Percentiles rank a stretch among this genome's conserved stretches.
phyloP scores from a whole-genome alignment of 2,888 invertebrate genomes.

The Nemoura dubitans region DNA sequence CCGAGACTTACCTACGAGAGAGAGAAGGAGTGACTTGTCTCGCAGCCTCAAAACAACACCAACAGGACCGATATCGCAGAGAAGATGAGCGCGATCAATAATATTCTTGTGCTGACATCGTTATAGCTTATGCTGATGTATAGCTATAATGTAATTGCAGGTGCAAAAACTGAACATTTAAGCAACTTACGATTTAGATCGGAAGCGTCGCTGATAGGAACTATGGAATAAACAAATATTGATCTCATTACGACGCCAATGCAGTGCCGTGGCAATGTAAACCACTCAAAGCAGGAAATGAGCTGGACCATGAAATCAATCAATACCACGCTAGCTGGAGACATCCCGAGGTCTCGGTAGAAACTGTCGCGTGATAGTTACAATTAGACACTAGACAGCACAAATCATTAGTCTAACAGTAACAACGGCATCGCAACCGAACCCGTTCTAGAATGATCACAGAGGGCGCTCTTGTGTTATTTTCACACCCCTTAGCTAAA shows the following conservation, averaged over 20 bases:
- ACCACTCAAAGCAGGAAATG: background rate
- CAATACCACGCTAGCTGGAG: background rate
- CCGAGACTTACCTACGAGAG: slow-evolving; percentile 5
- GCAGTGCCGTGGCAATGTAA: background rate
- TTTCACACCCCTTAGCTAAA: background rate
- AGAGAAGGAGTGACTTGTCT: background rate
- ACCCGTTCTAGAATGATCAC: background rate
- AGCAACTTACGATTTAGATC: background rate
- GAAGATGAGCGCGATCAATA: background rate
- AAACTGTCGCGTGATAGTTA: background rate
- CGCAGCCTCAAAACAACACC: background rate
- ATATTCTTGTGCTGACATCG: background rate
- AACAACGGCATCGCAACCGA: background rate
- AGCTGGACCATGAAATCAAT: slow-evolving; percentile 12
- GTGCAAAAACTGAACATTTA: background rate
- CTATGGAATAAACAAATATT: too few relatives aligned
- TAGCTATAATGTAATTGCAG: background rate
- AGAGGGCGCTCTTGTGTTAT: background rate
- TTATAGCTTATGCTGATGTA: background rate
- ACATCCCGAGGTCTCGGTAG: background rate
- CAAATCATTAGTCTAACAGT: background rate
- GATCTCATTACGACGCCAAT: too few relatives aligned
- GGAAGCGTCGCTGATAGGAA: background rate
- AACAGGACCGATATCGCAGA: background rate
- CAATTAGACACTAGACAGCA: background rate